Conservation (phyloP, 2,888 invertebrate species). For the Mythimna loreyi region DNA sequence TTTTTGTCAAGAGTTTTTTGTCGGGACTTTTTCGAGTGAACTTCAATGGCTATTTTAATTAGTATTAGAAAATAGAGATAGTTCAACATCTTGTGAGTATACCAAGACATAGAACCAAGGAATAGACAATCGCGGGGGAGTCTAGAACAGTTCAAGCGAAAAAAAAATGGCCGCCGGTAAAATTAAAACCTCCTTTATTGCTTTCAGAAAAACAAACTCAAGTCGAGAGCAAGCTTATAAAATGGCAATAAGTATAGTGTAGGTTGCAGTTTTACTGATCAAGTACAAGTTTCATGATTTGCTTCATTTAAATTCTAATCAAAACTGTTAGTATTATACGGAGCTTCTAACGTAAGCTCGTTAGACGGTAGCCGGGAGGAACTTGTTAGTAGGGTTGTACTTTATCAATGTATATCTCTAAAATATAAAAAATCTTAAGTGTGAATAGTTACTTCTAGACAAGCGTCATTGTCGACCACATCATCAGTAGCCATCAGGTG, state of each 20-base stretch:
- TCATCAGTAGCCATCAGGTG: too few relatives aligned
- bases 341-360: constrained; percentile 51
- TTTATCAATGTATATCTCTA: neutral
- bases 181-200: constrained; percentile 5
- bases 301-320: constrained; percentile 65
- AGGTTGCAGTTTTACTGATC: constrained; percentile 28
- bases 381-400: constrained; percentile 48
- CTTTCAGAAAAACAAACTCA: constrained; percentile 26
- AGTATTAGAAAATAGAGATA: too few relatives aligned
- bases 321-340: constrained; percentile 42
- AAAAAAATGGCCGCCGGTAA: neutral
- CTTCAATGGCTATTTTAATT: too few relatives aligned
- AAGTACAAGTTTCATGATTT: constrained; percentile 51
- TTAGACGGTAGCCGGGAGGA: constrained; percentile 43
- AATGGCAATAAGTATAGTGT: constrained; percentile 4
- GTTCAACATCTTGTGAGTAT: neutral
- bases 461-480: too few relatives aligned
- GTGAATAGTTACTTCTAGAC: too few relatives aligned
- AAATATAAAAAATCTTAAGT: too few relatives aligned
- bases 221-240: constrained; percentile 12
- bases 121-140: neutral
- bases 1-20: too few relatives aligned
- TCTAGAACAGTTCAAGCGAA: neutral
- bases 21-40: too few relatives aligned
- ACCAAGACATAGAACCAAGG: neutral